Evolutionary conservation across 2,888 invertebrate species (phyloP).

Genomic region (Tromatobia lineatoria): DNA sequence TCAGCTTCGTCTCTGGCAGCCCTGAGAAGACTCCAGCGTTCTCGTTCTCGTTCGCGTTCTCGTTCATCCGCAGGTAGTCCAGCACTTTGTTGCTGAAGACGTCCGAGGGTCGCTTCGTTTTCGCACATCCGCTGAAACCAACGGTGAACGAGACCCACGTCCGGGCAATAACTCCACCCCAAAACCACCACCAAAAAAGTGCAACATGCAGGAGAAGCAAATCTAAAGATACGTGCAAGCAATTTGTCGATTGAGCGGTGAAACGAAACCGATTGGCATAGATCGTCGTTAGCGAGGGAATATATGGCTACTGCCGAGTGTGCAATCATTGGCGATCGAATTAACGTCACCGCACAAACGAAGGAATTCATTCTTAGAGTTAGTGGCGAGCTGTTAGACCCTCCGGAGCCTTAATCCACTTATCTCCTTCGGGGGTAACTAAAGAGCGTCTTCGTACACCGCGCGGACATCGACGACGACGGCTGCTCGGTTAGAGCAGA

Average conservation of each 20-base stretch:
- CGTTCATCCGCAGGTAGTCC: conserved; percentile 95
- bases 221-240: background rate
- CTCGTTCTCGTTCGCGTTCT: conserved; percentile 91
- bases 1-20: conserved; percentile 97
- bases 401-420: conserved; percentile 75
- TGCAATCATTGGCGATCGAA: conserved; percentile 14
- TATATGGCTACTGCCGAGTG: background rate
- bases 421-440: conserved; percentile 69
- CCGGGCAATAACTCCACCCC: conserved; percentile 83
- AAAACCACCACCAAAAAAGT: conserved; percentile 77
- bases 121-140: conserved; percentile 91
- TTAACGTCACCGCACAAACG: conserved; percentile 14
- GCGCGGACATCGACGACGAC: conserved; percentile 42
- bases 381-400: conserved; percentile 4
- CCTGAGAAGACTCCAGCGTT: conserved; percentile 94
- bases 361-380: background rate
- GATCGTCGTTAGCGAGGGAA: background rate
- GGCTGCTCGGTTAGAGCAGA: conserved; percentile 30
- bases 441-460: conserved; percentile 50
- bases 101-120: conserved; percentile 91
- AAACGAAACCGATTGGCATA: background rate
- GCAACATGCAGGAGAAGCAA: conserved; percentile 55
- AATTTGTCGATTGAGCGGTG: conserved; percentile 13
- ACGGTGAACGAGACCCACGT: conserved; percentile 82
- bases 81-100: conserved; percentile 95